These are phyloP conservation scores for Montifringilla adamsi DNA, from an alignment of 2,113 vertebrate genomes.

Conservation along the genomic window DNA sequence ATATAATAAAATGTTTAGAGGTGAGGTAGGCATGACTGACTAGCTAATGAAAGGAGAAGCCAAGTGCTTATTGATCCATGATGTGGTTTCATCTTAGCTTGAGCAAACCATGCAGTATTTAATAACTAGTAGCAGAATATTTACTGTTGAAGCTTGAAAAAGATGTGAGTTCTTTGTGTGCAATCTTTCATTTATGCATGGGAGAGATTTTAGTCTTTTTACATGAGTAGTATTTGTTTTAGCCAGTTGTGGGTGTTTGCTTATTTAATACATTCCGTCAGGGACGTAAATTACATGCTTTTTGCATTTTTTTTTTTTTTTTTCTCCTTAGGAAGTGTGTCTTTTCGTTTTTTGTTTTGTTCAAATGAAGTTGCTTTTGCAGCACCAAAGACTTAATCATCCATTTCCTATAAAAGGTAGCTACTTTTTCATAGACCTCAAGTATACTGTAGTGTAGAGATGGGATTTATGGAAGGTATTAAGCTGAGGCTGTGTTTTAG, in stretches of 20 bases:
- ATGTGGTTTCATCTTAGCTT: slow-evolving; percentile 91
- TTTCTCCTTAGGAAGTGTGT: slow-evolving; percentile 75
- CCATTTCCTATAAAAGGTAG: slow-evolving; percentile 96
- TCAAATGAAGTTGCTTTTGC: slow-evolving; percentile 97
- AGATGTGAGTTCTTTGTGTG: slow-evolving; percentile 97
- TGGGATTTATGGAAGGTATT: slow-evolving; percentile 86
- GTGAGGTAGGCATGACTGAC: slow-evolving; percentile 89
- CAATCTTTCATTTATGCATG: slow-evolving; percentile 99
- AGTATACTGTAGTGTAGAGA: slow-evolving; percentile 92
- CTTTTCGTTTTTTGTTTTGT: slow-evolving; percentile 70
- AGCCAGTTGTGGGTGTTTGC: slow-evolving; percentile 89
- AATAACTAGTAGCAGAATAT: slow-evolving; percentile 93
- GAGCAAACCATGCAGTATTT: slow-evolving; percentile 98
- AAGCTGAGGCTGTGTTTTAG: slow-evolving; percentile 93
- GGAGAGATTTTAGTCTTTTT: slow-evolving; percentile 87
- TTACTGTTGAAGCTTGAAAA: slow-evolving; percentile 98
- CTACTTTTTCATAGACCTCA: slow-evolving; percentile 97
- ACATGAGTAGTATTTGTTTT: slow-evolving; percentile 90
- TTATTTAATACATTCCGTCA: slow-evolving; percentile 99
- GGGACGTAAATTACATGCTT: slow-evolving; percentile 89
- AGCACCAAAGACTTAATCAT: slow-evolving; percentile 99
- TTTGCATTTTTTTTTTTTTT: slow-evolving; percentile 32
- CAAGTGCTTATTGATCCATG: slow-evolving; percentile 81
- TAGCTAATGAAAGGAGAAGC: slow-evolving; percentile 85
- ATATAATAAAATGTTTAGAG: slow-evolving; percentile 83